Evolutionary conservation across 2,888 invertebrate species (phyloP).

Genomic region (Trachelus iudaicus): DNA sequence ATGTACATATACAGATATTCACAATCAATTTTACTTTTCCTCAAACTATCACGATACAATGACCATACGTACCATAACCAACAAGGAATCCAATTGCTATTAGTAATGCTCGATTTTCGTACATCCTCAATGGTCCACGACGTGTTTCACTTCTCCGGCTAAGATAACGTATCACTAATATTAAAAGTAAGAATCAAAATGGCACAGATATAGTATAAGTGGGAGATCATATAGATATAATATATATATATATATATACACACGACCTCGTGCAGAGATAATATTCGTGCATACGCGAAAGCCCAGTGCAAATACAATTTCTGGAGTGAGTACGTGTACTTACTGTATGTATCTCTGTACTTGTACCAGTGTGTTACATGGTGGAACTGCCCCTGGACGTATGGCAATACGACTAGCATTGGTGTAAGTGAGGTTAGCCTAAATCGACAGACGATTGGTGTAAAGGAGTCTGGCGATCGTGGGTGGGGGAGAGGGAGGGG

Average conservation of each 20-base stretch:
- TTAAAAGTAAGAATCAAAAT: constrained; percentile 24
- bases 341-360: background rate
- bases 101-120: background rate
- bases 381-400: background rate
- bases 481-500: rapidly evolving
- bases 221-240: background rate
- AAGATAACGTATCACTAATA: constrained; percentile 41
- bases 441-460: background rate
- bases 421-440: background rate
- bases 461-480: background rate
- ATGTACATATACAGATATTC: too few species aligned
- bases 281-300: background rate
- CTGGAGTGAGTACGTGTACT: background rate
- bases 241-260: background rate
- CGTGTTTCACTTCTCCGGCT: background rate
- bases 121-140: background rate
- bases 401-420: background rate
- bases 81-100: background rate
- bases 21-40: too few species aligned
- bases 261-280: background rate
- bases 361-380: background rate
- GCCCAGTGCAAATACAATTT: background rate
- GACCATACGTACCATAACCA: background rate
- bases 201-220: background rate
- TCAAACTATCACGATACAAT: background rate